Evolutionary conservation across 1,140 invertebrate genomes (phyloP).

Genomic region (Kradibia gibbosae): DNA sequence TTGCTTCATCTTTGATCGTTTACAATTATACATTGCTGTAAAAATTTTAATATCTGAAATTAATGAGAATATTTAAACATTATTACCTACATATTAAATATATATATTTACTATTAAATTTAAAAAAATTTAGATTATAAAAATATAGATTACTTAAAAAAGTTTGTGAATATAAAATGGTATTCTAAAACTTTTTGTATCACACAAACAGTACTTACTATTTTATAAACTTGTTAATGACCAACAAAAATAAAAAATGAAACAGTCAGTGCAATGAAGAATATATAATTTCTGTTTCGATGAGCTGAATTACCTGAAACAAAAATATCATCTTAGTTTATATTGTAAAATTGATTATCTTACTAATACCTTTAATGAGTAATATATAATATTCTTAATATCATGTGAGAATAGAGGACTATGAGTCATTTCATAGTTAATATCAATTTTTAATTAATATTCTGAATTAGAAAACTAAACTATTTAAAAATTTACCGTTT

Average conservation of each 20-base stretch:
- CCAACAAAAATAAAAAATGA: background rate
- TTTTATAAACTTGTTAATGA: background rate
- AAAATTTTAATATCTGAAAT: background rate
- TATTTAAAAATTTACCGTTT: too few relatives aligned
- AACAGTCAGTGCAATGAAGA: background rate
- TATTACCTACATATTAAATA: background rate
- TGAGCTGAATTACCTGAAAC: slow-evolving; percentile 29
- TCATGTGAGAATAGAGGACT: too few relatives aligned
- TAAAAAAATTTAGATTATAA: too few relatives aligned
- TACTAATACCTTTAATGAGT: too few relatives aligned
- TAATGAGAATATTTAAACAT: background rate
- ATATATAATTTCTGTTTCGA: background rate
- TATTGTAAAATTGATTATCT: slow-evolving; percentile 3
- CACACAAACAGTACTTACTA: slow-evolving; percentile 3
- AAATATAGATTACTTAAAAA: too few relatives aligned
- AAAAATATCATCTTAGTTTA: background rate
- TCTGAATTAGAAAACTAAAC: too few relatives aligned
- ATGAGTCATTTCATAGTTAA: too few relatives aligned
- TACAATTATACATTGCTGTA: background rate
- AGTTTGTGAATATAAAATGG: too few relatives aligned
- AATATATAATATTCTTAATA: too few relatives aligned
- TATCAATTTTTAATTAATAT: too few relatives aligned
- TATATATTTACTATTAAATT: too few relatives aligned
- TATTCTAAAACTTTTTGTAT: too few relatives aligned
- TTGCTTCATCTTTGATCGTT: background rate